Evolutionary conservation across 2,113 vertebrate species (phyloP).

Genomic region (Donacobius atricapilla): DNA sequence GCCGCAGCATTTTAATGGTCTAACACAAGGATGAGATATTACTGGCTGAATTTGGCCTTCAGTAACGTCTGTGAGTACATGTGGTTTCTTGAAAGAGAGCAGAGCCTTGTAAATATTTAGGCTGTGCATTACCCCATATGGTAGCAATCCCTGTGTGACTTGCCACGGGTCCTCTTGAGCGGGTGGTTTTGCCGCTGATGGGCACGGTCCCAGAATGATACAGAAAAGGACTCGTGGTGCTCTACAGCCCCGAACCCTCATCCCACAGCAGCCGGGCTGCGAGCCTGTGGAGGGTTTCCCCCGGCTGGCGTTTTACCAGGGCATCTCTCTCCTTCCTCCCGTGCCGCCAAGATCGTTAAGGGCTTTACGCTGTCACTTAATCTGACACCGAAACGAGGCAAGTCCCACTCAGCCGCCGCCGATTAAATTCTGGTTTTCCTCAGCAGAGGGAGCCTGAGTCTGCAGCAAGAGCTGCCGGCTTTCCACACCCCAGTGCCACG

Average conservation of each 20-base stretch:
- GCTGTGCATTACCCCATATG: background rate
- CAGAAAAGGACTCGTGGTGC: background rate
- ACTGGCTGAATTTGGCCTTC: background rate
- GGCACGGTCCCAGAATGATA: background rate
- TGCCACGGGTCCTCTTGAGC: background rate
- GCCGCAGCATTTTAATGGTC: background rate
- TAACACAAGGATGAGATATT: background rate
- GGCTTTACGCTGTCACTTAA: background rate
- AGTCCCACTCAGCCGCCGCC: background rate
- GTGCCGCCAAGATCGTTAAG: background rate
- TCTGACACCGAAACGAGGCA: background rate
- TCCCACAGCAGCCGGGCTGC: background rate
- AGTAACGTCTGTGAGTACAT: background rate
- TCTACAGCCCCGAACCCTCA: background rate
- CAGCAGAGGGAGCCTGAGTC: constrained; percentile 69
- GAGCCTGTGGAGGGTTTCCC: background rate
- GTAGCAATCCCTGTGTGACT: background rate
- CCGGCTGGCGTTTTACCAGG: background rate
- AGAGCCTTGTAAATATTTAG: constrained; percentile 34
- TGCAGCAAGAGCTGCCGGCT: background rate
- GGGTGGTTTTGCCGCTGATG: constrained; percentile 1
- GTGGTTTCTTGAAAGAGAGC: constrained; percentile 38
- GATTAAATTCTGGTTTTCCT: background rate
- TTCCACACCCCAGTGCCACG: background rate
- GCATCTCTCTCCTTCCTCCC: background rate